phyloP scores from a whole-genome alignment of 2,888 invertebrate species.

The Lobophora halterata region DNA sequence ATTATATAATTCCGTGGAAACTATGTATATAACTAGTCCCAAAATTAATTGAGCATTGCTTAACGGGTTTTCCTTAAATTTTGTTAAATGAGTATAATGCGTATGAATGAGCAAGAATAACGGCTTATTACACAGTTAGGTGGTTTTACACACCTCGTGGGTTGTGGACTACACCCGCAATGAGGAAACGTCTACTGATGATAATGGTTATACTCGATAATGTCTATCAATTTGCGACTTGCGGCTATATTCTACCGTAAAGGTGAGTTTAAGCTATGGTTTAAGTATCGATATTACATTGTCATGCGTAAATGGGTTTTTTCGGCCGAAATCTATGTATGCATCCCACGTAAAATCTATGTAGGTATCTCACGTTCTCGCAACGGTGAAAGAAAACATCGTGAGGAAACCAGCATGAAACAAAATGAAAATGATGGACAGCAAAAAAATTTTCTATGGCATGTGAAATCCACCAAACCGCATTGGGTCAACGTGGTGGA shows the following conservation, averaged over 20 bases:
- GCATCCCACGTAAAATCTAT: too few relatives aligned
- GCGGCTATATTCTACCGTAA: slow-evolving; percentile 10
- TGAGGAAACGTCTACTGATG: slow-evolving; percentile 52
- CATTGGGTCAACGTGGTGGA: too few relatives aligned
- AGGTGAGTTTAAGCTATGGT: too few relatives aligned
- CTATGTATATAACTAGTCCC: too few relatives aligned
- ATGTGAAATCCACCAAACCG: too few relatives aligned
- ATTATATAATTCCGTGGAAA: too few relatives aligned
- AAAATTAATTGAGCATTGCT: too few relatives aligned
- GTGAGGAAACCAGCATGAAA: too few relatives aligned
- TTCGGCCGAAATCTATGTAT: neutral
- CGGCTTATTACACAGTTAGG: slow-evolving; percentile 49
- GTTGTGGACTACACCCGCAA: slow-evolving; percentile 44
- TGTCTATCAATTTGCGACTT: slow-evolving; percentile 33
- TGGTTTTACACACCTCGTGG: slow-evolving; percentile 40
- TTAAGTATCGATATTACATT: slow-evolving; percentile 2
- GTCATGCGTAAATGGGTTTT: too few relatives aligned
- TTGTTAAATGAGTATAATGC: slow-evolving; percentile 14
- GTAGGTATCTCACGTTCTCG: neutral
- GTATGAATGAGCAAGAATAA: slow-evolving; percentile 32
- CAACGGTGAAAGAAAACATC: too few relatives aligned
- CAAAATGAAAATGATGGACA: too few relatives aligned
- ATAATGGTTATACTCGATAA: slow-evolving; percentile 37
- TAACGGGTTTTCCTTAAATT: slow-evolving; percentile 14
- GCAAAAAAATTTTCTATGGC: too few relatives aligned